Evolutionary conservation across 2,113 vertebrate species (phyloP), one percentile per base, ranked within the genome.

Genomic region (Orycteropus afer): DNA sequence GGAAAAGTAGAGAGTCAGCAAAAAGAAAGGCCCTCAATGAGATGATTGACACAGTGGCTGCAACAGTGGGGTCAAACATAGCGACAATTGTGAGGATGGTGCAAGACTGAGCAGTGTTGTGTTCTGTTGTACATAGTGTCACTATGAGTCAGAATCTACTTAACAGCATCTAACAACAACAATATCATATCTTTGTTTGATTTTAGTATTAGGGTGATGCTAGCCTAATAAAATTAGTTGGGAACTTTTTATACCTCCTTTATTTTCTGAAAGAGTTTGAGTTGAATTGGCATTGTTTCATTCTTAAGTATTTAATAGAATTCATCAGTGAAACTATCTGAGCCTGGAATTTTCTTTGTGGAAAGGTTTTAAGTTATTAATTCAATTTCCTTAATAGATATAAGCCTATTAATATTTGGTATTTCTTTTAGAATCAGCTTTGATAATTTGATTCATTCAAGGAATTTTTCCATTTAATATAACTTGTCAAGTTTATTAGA

Each of bases 361-460:
- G 5, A 55, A 92, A 81, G 12, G 13, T 87, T 86, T 88, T 87
- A 80, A 86, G 9, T 90, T 82, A 67, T n/a, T 10, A 90, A 73
- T 91, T 94, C 23, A 42, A 63, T 81, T 85, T 92, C 27, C 65
- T 87, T 82, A 79, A 40, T 51, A 23, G 14, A 59, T 81, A n/a
- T 18, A 37, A 45, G 51, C 4, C 32, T 85, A 20, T 82, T 74
- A 74, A 71, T 42, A 55, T 12, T 82, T 82, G 57, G n/a, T 57
- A 53, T 51, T 92, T 89, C 34, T 88, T 89, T 45, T 86, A 84
- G 45, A 90, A 32, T 45, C 57, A 32, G 9, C 71, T 84, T 71
- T 76, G 59, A n/a, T n/a, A 45, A 92, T 83, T 86, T 77, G 45
- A 61, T 83, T 96, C 20, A 87, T 90, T 90, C 20, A 81, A 84